Base-by-base conservation (phyloP, 2,888 invertebrate species). In the Aleiodes leptofemur region DNA sequence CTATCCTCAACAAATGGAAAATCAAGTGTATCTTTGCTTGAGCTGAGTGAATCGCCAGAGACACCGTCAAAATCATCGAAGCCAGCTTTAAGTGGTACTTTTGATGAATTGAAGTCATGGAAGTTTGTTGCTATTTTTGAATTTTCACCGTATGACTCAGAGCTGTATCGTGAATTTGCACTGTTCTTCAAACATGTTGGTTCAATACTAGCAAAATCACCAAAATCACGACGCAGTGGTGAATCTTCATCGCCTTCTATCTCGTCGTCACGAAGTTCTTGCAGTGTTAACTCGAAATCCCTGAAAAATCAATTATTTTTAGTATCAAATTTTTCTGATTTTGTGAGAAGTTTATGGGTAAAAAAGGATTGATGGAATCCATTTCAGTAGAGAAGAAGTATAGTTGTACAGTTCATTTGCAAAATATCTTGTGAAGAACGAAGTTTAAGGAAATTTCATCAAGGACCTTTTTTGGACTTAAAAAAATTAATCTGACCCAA, bases 21-120 rank as follows among this genome's bases (percentile, higher is more conserved):
- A 71, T 89, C 86, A 7, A 88, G 79, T 0, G 86, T 86, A 77
- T 87, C 88, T 55, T 86, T 87, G 76, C 86, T 88, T 8, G 89
- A 89, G 34, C 82, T 82, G 2, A 86, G 74, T 13, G 89, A 89
- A 13, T 83, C 84, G 11, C 83, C 85, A 1, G 89, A 88, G 0
- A 86, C 85, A 14, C 87, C 88, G 72, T 88, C 89, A 73, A 89
- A 89, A 71, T 89, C 89, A 56, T 89, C 89, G 77, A 89, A 89
- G 11, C 85, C 87, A 6, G 89, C 88, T 72, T 86, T 88, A 23
- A 87, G 74, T 1, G 89, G 87, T 14, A 84, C 82, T 57, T 86
- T 88, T 3, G 87, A 86, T 13, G 86, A 86, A 76, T 88, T 85
- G 14, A 87, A 80, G 64, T 87, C 86, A 59, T 85, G 83, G 68